These are phyloP conservation scores for Brachionus angularis DNA, from an alignment of 1,140 invertebrate species.

Conservation along the genomic window DNA sequence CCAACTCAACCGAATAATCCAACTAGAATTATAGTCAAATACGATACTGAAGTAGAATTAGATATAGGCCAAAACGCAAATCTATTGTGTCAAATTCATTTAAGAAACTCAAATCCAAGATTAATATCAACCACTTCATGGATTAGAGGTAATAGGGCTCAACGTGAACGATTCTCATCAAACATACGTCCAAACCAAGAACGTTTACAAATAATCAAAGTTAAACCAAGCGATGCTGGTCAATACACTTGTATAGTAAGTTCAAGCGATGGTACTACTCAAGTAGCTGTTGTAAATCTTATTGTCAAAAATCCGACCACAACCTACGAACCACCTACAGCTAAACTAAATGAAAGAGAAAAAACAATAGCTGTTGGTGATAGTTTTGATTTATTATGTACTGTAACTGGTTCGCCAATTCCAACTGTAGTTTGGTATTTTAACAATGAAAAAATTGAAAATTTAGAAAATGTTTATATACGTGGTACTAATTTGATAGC, in stretches of 20 bases:
- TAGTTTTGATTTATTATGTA: constrained; percentile 16
- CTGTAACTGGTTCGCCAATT: background rate
- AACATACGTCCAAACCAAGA: constrained; percentile 40
- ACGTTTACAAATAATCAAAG: constrained; percentile 27
- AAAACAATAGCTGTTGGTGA: constrained; percentile 2
- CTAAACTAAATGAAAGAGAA: background rate
- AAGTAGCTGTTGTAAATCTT: constrained; percentile 11
- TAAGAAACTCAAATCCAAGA: background rate
- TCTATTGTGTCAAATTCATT: constrained; percentile 11
- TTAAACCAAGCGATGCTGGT: constrained; percentile 31
- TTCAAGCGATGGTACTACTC: constrained; percentile 32
- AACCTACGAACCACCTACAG: constrained; percentile 12
- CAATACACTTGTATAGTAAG: constrained; percentile 40
- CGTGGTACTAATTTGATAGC: background rate
- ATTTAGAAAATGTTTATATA: background rate
- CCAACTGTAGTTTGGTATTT: constrained; percentile 1
- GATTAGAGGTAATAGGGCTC: constrained; percentile 27
- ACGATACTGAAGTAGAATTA: constrained; percentile 29
- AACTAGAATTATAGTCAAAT: constrained; percentile 1
- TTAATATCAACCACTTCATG: constrained; percentile 28
- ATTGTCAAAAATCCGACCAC: background rate
- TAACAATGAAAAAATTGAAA: constrained; percentile 30
- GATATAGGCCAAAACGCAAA: constrained; percentile 27
- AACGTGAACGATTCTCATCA: constrained; percentile 7
- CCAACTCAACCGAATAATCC: constrained; percentile 1